These are phyloP conservation scores for Petaurus breviceps DNA, from an alignment of 2,113 vertebrate species.

Conservation along the genomic window DNA sequence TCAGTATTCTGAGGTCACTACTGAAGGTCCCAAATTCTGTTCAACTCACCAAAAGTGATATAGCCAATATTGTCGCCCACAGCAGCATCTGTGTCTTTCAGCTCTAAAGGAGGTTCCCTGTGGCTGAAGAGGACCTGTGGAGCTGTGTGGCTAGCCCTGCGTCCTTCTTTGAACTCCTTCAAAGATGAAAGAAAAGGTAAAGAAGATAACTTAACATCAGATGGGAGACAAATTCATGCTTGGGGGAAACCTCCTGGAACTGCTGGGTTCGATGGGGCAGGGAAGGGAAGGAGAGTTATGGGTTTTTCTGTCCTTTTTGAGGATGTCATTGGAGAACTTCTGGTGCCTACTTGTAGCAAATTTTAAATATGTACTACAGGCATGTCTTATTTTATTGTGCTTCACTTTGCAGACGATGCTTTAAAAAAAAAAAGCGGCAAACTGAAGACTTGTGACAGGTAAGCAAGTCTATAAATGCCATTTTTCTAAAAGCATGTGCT, in stretches of 20 bases:
- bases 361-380: neutral
- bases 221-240: neutral
- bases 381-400: neutral
- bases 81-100: slow-evolving; percentile 96
- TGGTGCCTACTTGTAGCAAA: neutral
- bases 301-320: neutral
- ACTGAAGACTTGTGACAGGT: neutral
- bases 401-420: neutral
- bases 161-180: slow-evolving; percentile 99
- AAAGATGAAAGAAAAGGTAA: slow-evolving; percentile 54
- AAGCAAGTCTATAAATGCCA: neutral
- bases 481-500: neutral
- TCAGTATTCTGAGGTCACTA: neutral
- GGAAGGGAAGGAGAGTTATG: neutral
- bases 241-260: neutral
- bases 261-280: neutral
- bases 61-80: slow-evolving; percentile 99
- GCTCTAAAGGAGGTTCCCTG: slow-evolving; percentile 96
- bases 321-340: neutral
- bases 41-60: slow-evolving; percentile 95
- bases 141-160: slow-evolving; percentile 97
- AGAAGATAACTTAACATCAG: slow-evolving; percentile 43
- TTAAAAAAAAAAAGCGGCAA: neutral
- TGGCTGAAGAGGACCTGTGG: slow-evolving; percentile 99
- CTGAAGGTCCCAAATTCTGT: rapidly evolving